Conservation (phyloP, 2,113 vertebrate genomes). For the Sinosuthora webbiana region DNA sequence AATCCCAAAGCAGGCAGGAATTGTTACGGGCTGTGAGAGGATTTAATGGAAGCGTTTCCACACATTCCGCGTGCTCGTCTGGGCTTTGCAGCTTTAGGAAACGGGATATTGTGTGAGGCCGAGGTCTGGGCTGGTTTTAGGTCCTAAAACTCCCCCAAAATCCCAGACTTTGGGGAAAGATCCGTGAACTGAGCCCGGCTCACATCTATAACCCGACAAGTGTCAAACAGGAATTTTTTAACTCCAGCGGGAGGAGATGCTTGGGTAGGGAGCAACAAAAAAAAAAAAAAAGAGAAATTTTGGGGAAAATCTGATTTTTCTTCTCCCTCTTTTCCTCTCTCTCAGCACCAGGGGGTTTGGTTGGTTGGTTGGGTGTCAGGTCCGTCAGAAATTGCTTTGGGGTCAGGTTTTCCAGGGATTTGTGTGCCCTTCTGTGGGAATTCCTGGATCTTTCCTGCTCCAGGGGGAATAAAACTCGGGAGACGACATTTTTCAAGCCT, state of each 20-base stretch:
- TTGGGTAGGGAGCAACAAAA: neutral
- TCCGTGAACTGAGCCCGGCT: neutral
- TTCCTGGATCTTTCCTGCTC: too few species aligned
- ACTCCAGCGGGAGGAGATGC: neutral
- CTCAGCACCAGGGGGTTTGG: too few species aligned
- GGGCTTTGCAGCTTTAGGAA: constrained; percentile 9
- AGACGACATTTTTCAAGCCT: too few species aligned
- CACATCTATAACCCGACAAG: neutral
- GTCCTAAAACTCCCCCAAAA: neutral
- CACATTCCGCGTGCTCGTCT: neutral
- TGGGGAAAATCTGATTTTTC: neutral
- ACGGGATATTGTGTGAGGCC: constrained; percentile 24
- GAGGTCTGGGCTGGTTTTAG: neutral
- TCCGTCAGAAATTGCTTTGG: too few species aligned
- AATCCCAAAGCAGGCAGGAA: neutral
- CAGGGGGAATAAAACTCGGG: too few species aligned
- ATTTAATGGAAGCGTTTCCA: neutral
- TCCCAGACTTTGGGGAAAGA: neutral
- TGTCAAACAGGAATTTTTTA: neutral
- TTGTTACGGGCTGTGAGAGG: neutral
- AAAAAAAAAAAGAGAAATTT: neutral
- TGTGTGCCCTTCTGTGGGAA: too few species aligned
- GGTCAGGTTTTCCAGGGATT: too few species aligned
- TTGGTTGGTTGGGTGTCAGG: too few species aligned
- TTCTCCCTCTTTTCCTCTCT: too few species aligned